phyloP scores from a whole-genome alignment of 2,797 vertebrate species.

The Peromyscus melanophrys region DNA sequence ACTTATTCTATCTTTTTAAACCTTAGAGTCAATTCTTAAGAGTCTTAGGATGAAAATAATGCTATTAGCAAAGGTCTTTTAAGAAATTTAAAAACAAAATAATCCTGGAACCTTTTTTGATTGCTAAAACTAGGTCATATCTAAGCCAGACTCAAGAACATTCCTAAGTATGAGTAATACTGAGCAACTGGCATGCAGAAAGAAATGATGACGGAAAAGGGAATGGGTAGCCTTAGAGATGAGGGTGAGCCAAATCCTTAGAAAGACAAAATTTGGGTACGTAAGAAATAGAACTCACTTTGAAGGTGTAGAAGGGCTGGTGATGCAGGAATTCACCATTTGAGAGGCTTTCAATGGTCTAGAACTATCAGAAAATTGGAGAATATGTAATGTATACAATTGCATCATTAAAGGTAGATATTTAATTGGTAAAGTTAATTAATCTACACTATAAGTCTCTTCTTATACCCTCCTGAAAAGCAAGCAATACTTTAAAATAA shows the following conservation, averaged over 20 bases:
- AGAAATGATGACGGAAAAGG: conserved; percentile 62
- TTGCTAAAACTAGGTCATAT: conserved; percentile 61
- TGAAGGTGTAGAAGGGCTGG: conserved; percentile 89
- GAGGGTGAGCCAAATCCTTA: conserved; percentile 71
- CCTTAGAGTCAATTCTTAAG: conserved; percentile 66
- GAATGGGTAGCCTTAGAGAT: conserved; percentile 59
- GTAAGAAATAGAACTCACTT: conserved; percentile 89
- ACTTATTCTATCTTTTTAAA: conserved; percentile 52
- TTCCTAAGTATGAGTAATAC: conserved; percentile 73
- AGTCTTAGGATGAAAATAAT: conserved; percentile 66
- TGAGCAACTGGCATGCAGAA: conserved; percentile 77
- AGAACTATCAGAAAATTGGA: conserved; percentile 91
- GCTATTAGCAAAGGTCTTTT: conserved; percentile 51
- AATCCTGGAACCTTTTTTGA: conserved; percentile 54
- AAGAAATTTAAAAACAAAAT: conserved; percentile 65
- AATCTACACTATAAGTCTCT: conserved; percentile 50
- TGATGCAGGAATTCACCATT: conserved; percentile 93
- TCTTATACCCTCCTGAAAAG: conserved; percentile 60
- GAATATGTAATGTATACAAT: conserved; percentile 80
- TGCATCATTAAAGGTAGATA: conserved; percentile 70
- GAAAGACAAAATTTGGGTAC: conserved; percentile 70
- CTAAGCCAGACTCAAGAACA: conserved; percentile 67
- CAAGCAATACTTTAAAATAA: conserved; percentile 58
- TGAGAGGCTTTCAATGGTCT: conserved; percentile 96
- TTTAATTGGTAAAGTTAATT: conserved; percentile 74